These are phyloP conservation scores for Montipora sp. DNA, from an alignment of 64 coral and sea anemone species.

Conservation along the genomic window DNA sequence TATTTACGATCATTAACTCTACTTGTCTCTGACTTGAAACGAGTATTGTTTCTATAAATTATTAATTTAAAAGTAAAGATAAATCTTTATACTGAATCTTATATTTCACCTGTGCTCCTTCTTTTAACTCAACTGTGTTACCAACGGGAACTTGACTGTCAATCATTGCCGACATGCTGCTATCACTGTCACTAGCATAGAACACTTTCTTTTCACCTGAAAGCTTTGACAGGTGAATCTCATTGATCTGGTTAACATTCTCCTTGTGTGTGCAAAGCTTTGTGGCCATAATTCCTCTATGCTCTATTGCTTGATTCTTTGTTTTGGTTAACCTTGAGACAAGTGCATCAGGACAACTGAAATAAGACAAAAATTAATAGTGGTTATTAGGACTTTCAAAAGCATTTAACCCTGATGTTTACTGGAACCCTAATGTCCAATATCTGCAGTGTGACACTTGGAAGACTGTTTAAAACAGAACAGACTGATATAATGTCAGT, in stretches of 20 bases:
- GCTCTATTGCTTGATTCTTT: constrained; percentile 73
- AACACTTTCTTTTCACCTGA: constrained; percentile 62
- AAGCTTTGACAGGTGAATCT: constrained; percentile 79
- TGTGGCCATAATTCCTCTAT: constrained; percentile 84
- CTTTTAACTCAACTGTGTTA: constrained; percentile 82
- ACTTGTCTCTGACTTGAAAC: too few relatives aligned
- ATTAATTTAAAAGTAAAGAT: background rate
- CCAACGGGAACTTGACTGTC: constrained; percentile 80
- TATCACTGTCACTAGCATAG: constrained; percentile 82
- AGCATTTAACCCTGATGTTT: too few relatives aligned
- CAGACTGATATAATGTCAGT: too few relatives aligned
- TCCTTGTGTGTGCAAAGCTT: constrained; percentile 98
- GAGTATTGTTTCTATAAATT: too few relatives aligned
- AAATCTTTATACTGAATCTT: background rate
- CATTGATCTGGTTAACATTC: constrained; percentile 94
- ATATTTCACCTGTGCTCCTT: constrained; percentile 87
- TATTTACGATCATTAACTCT: too few relatives aligned
- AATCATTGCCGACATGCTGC: constrained; percentile 51
- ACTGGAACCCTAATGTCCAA: too few relatives aligned
- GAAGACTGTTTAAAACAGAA: too few relatives aligned
- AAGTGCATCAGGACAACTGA: constrained; percentile 82
- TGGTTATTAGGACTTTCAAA: too few relatives aligned
- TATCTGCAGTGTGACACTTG: too few relatives aligned
- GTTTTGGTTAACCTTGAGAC: constrained; percentile 72
- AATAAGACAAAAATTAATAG: background rate